Evolutionary conservation across 2,797 vertebrate genomes (phyloP).

Genomic region (Crossoptilon crossoptilon): DNA sequence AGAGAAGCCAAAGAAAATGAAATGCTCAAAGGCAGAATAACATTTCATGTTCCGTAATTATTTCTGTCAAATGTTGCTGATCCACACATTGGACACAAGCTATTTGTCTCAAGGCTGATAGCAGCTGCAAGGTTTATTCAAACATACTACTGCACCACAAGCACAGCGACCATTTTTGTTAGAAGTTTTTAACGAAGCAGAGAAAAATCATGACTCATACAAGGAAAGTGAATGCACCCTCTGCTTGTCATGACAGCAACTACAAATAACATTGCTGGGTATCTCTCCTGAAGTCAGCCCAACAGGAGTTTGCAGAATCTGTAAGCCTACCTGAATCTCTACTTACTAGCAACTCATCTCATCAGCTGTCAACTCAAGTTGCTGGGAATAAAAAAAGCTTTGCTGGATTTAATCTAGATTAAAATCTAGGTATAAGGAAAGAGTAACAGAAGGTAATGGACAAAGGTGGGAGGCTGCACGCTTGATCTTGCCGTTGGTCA

Average conservation of each 20-base stretch:
- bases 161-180: background rate
- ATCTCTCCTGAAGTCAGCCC: background rate
- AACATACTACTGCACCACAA: background rate
- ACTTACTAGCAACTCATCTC: background rate
- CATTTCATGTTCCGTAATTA: background rate
- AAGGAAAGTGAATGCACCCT: background rate
- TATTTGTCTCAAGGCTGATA: slow-evolving; percentile 2
- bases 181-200: background rate
- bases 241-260: background rate
- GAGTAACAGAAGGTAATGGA: background rate
- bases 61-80: background rate
- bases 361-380: background rate
- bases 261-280: background rate
- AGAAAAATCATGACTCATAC: background rate
- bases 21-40: slow-evolving; percentile 19
- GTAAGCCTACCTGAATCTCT: background rate
- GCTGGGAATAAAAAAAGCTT: background rate
- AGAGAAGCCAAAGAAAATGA: background rate
- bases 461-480: background rate
- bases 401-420: background rate
- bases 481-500: background rate
- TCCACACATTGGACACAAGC: background rate
- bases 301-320: background rate
- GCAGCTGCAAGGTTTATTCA: background rate
- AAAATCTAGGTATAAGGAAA: background rate